Conservation (phyloP, 2,113 vertebrate genomes). For the Guaruba guarouba region DNA sequence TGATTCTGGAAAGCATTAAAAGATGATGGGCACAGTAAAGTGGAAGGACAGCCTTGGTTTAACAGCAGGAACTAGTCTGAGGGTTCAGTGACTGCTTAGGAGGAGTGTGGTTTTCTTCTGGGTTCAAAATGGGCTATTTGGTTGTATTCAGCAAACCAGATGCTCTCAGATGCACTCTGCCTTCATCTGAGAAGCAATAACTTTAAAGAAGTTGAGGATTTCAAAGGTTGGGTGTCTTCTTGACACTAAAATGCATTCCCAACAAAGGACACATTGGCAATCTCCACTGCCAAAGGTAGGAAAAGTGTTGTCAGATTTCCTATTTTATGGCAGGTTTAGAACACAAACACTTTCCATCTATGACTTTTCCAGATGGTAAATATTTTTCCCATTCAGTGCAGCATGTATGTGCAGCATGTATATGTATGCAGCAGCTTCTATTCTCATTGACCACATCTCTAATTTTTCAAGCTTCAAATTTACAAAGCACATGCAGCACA, state of each 20-base stretch:
- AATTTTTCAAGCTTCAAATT: neutral
- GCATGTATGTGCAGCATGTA: neutral
- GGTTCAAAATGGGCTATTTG: neutral
- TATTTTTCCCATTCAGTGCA: neutral
- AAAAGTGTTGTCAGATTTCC: constrained; percentile 25
- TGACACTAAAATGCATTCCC: neutral
- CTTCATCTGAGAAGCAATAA: neutral
- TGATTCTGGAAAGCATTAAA: neutral
- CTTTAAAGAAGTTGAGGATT: neutral
- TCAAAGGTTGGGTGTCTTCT: neutral
- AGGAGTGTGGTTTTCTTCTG: neutral
- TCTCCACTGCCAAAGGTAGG: constrained; percentile 1
- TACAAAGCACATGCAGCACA: neutral
- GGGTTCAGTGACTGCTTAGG: neutral
- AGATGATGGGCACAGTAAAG: neutral
- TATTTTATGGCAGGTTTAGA: constrained; percentile 4
- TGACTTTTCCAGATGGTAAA: constrained; percentile 8
- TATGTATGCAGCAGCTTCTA: neutral
- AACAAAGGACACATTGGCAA: neutral
- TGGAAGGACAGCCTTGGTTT: neutral
- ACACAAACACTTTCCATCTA: neutral
- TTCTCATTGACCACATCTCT: neutral
- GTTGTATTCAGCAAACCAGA: neutral
- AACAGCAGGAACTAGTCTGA: neutral
- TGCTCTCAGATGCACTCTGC: neutral